A percentile compares a stretch with the other conserved stretches of the same genome.
Evolutionary conservation across 1,140 invertebrate species (phyloP).

Genomic region (Leptonema lineaticorne): DNA sequence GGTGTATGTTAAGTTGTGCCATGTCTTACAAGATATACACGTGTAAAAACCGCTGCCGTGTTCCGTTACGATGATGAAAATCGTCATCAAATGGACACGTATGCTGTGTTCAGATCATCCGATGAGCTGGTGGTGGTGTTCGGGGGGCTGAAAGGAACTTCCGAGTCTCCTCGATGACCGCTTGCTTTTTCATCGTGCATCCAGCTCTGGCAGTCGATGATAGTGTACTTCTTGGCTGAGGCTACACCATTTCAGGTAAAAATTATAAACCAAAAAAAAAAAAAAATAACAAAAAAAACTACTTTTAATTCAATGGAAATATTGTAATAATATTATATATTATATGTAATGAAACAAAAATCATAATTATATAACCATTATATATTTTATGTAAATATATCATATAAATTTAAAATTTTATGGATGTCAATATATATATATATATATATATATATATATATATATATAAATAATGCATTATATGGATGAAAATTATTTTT

Average conservation of each 20-base stretch:
- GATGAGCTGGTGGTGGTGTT: not conserved
- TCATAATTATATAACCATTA: too few relatives aligned
- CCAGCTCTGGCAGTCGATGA: constrained; percentile 21
- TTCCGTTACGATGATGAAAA: not conserved
- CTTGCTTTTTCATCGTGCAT: constrained; percentile 8
- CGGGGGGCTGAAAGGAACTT: not conserved
- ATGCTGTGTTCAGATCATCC: not conserved
- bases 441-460: too few relatives aligned
- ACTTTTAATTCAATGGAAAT: not conserved
- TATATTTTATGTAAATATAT: too few relatives aligned
- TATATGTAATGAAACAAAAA: not conserved
- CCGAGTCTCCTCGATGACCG: not conserved
- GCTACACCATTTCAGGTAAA: constrained; percentile 25
- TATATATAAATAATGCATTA: too few relatives aligned
- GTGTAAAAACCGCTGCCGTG: not conserved
- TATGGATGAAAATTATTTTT: too few relatives aligned
- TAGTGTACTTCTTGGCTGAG: constrained; percentile 25
- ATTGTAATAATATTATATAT: not conserved
- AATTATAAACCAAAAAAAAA: not conserved
- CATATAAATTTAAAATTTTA: too few relatives aligned
- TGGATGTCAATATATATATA: too few relatives aligned
- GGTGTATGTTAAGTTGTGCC: too few relatives aligned
- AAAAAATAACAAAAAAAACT: too few relatives aligned
- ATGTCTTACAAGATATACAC: too few relatives aligned
- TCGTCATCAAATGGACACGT: not conserved